Evolutionary conservation across 2,797 vertebrate genomes (phyloP).

Genomic region (Sciaenops ocellatus): DNA sequence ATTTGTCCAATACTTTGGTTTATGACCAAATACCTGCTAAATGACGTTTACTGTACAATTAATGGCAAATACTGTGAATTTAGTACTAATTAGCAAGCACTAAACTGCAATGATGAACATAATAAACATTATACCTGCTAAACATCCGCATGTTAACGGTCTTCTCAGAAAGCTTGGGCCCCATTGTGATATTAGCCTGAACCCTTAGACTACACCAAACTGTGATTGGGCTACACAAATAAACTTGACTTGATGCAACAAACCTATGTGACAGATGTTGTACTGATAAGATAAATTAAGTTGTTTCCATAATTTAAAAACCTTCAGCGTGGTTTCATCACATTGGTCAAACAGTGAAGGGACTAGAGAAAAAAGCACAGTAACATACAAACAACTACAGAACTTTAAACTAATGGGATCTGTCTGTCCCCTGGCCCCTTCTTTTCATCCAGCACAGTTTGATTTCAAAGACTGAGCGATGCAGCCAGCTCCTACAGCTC

Average conservation of each 20-base stretch:
- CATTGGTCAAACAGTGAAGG: constrained; percentile 12
- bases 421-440: constrained; percentile 12
- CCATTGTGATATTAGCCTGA: background rate
- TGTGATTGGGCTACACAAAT: constrained; percentile 9
- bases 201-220: background rate
- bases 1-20: background rate
- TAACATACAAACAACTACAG: constrained; percentile 8
- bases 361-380: constrained; percentile 22
- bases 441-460: constrained; percentile 47
- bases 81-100: background rate
- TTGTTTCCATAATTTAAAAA: constrained; percentile 6
- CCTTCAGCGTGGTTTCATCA: constrained; percentile 11
- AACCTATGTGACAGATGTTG: background rate
- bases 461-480: constrained; percentile 66
- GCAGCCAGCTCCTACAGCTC: constrained; percentile 79
- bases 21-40: background rate
- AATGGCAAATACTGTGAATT: background rate
- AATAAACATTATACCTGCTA: background rate
- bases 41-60: too few species aligned
- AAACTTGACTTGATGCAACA: background rate
- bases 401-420: background rate
- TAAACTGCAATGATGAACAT: background rate
- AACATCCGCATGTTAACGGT: background rate
- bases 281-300: constrained; percentile 2
- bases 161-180: background rate